Evolutionary conservation across 2,888 invertebrate species (phyloP), one percentile per base, ranked within the genome.

Genomic region (Drosophila phalerata): DNA sequence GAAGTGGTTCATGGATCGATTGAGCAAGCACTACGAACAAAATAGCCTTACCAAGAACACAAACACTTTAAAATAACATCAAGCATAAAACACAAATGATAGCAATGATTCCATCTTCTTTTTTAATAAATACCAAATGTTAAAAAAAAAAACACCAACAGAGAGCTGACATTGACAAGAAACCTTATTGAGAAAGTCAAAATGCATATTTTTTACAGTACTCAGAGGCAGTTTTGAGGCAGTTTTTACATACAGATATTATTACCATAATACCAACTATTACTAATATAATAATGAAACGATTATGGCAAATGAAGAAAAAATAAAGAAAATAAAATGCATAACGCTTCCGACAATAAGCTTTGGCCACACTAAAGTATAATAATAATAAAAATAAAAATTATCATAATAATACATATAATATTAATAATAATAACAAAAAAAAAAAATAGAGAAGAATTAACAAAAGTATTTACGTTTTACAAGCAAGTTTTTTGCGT

Each of bases 321-420:
- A 51, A 25, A 32, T 25, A 45, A 43, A 34, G 25, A 56, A 45
- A 43, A 81, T 79, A 73, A 80, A 84, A 78, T 89, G 86, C 87
- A 90, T 89, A 91, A 90, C 90, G 92, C 92, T 92, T 91, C 90
- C 90, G 92, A 92, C 92, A 92, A 92, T 92, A 92, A 92, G 91
- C 91, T 92, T 92, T 92, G 90, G 91, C 91, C 91, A 92, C 89
- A 88, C 86, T 77, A 74, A 81, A 73, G 57, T 63, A 63, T 66
- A 78, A 66, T 77, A 73, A 68, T 61, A 64, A 58, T 55, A 66
- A 48, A 38, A 42, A 43, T 67, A 4, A 22, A 22, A 22, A 22
- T 22, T 3, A 22, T 22, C 22, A 22, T 22, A 66, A 55, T 49
- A 48, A 52, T 32, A 28, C 30, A 38, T 19, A 43, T 28, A 28